Base-by-base conservation (phyloP, 35 echinoderm and acorn worm genomes). In the Stichopus chloronotus region DNA sequence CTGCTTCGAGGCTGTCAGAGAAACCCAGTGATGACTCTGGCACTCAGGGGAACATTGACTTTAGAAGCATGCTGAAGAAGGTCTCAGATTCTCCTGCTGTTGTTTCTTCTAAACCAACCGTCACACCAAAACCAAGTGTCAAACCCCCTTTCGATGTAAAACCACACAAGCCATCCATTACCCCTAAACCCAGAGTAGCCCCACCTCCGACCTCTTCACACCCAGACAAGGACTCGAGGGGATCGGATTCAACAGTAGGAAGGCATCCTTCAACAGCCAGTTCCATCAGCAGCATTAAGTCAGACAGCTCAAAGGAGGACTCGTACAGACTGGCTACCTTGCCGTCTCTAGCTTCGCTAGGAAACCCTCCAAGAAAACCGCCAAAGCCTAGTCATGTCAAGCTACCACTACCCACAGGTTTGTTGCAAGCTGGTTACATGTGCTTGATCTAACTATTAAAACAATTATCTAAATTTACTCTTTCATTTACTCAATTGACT, bases 391-490 rank as follows among this genome's bases (percentile, higher is more conserved):
- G 71, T 19, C 55, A 79, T 72, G 90, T 91, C 4, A 91, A 30
- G 72, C 65, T 91, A 58, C 90, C 90, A 25, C 54, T 55, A 57
- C 90, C 90, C 12, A 91, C 90, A 91, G 90, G 90, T 91, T 53
- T 23, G 72, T 56, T 21, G 6, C 30, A 43, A 43, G 30, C 0
- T 43, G 10, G 10, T 85, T 54, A 43, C 30, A 43, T 43, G 22
- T 22, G 2, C 1, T 16, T 72, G 13, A 72, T 22, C 22, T 22
- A 72, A 2, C 22, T 72, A 21, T 72, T 72, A 21, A 72, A 72
- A 72, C 69, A 72, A 72, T 72, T 72, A 21, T 72, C 69, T 16
- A 16, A 16, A 1, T 72, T 22, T 72, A 13, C 13, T 72, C 22
- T 72, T 13, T 1, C 13, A 16, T 72, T 2, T 13, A 16, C 22